These are phyloP conservation scores for Stomatorhinus walkeri DNA, from an alignment of 2,797 vertebrate species.

Conservation along the genomic window DNA sequence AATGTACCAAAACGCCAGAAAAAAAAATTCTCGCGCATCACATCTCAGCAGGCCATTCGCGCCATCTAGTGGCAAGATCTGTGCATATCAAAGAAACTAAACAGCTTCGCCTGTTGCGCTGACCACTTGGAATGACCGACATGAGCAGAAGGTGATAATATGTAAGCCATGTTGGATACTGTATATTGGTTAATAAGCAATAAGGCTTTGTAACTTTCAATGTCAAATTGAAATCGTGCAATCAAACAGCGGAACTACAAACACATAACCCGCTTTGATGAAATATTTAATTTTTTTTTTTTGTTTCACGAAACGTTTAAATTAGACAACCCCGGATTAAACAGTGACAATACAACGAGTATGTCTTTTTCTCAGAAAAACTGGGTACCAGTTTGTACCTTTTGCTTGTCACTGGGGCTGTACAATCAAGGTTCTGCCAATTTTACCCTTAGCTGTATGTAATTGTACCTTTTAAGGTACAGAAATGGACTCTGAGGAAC, in stretches of 20 bases:
- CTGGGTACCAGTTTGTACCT: background rate
- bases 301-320: background rate
- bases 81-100: background rate
- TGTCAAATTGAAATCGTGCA: background rate
- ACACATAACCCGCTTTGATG: background rate
- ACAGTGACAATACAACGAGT: background rate
- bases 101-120: background rate
- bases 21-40: background rate
- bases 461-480: background rate
- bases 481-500: background rate
- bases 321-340: background rate
- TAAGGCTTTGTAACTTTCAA: background rate
- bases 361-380: background rate
- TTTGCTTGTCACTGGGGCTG: background rate
- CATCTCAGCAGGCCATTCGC: constrained; percentile 14
- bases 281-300: no score
- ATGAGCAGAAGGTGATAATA: background rate
- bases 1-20: no score
- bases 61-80: constrained; percentile 35
- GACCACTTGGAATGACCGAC: background rate
- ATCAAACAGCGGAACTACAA: background rate
- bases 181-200: background rate
- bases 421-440: background rate
- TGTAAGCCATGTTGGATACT: background rate
- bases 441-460: background rate